Evolutionary conservation across 2,797 vertebrate species (phyloP), one percentile per base, ranked within the genome.

Genomic region (Sebastolobus alascanus): DNA sequence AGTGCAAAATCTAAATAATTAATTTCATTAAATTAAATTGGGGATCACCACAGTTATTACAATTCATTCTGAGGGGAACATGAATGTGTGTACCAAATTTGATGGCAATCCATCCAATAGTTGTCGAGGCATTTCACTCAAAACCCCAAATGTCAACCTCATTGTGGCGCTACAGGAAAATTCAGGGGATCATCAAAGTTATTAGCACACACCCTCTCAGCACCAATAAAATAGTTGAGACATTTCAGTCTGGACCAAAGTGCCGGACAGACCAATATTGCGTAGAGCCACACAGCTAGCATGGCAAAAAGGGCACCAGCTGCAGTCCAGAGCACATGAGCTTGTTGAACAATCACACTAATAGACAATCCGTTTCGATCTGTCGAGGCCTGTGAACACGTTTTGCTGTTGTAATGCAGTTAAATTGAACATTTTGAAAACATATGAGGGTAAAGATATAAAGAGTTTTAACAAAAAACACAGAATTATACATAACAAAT

Each of bases 341-440:
- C 18, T 22, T 20, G 8, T 64, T 65, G 31, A 70, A 55, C 43
- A 68, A 13, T 46, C 6, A 5, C 38, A 68, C n/a, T 55, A 52
- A 67, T 8, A 3, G 29, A 10, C 69, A 40, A 61, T 61, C 59
- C 3, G 11, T 56, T 27, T 46, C 20, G 6, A 22, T 61, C 50
- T 8, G 29, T 68, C 13, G 8, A 18, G 25, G 22, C 40, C 33
- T 68, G 27, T 20, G 4, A 29, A 43, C 18, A 27, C 43, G 25
- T 56, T 43, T 22, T 43, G 46, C 22, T 59, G 54, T 52, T 33
- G 40, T 8, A 80, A 75, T n/a, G 29, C 56, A 67, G 29, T n/a
- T 54, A 66, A 20, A 25, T 0, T 31, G 33, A 59, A 35, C 73
- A 61, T 67, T 38, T 59, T 52, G 64, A 73, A 68, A 80, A 70